Evolutionary conservation across 2,797 vertebrate species (phyloP).

Genomic region (Cheracebus regulus): DNA sequence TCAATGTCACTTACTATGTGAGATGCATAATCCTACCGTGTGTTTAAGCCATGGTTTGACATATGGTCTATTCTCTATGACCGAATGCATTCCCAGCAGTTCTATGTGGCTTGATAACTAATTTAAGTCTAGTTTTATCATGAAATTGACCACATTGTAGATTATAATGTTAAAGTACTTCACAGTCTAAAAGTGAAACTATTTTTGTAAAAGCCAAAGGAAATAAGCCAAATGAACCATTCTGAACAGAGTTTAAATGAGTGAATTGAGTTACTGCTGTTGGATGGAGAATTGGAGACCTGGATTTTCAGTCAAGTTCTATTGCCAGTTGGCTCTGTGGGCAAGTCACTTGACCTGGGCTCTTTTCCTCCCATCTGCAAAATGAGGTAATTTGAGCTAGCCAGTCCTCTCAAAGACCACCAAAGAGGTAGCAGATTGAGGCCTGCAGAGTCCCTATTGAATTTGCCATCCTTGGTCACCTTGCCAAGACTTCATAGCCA

Average conservation of each 20-base stretch:
- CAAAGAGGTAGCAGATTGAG: neutral
- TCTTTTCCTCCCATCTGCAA: neutral
- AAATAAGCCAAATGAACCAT: neutral
- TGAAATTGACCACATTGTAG: neutral
- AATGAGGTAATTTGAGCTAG: slow-evolving; percentile 23
- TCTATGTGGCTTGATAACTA: neutral
- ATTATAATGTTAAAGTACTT: neutral
- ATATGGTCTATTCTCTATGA: accelerated
- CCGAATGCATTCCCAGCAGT: neutral
- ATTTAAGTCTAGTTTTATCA: neutral
- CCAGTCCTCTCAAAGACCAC: neutral
- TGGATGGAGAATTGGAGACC: neutral
- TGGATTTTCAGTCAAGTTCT: neutral
- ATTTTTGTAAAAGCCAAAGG: slow-evolving; percentile 10
- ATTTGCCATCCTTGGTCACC: neutral
- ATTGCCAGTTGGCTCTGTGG: neutral
- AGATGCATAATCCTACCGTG: neutral
- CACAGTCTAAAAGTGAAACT: neutral
- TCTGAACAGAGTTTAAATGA: neutral
- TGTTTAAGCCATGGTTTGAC: neutral
- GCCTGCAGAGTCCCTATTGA: neutral
- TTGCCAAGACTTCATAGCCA: slow-evolving; percentile 31
- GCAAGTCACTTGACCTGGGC: neutral
- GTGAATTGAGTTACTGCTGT: neutral
- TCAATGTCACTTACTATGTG: neutral